phyloP scores from a whole-genome alignment of 2,888 invertebrate species.

The Griposia aprilina region DNA sequence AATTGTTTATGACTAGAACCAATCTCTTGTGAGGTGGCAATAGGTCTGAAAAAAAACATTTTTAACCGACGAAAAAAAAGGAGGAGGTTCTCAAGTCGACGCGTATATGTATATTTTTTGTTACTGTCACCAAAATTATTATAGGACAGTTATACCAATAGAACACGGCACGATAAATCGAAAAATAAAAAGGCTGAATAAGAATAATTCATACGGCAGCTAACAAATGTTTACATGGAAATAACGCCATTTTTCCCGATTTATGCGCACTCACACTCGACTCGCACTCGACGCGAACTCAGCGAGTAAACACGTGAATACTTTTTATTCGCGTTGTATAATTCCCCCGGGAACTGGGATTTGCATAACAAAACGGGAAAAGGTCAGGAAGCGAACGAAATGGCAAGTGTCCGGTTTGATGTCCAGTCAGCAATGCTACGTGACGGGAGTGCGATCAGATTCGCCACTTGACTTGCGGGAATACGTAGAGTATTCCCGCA shows the following conservation, averaged over 20 bases:
- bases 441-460: constrained; percentile 72
- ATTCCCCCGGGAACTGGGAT: constrained; percentile 86
- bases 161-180: constrained; percentile 32
- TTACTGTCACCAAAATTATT: neutral
- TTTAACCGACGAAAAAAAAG: neutral
- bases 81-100: neutral
- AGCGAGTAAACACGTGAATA: constrained; percentile 88
- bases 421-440: constrained; percentile 85
- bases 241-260: constrained; percentile 78
- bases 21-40: neutral
- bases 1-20: neutral
- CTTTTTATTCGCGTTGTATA: constrained; percentile 89
- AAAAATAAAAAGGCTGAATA: constrained; percentile 46
- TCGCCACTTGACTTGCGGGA: constrained; percentile 70
- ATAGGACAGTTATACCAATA: constrained; percentile 1
- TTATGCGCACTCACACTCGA: constrained; percentile 88
- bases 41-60: neutral
- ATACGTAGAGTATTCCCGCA: no score
- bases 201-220: constrained; percentile 61
- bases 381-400: constrained; percentile 90
- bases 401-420: constrained; percentile 89
- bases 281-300: constrained; percentile 84
- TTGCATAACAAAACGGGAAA: constrained; percentile 90
- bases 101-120: neutral
- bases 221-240: constrained; percentile 75